Base-by-base conservation (phyloP, 2,888 invertebrate species). In the Diaprepes abbreviatus region DNA sequence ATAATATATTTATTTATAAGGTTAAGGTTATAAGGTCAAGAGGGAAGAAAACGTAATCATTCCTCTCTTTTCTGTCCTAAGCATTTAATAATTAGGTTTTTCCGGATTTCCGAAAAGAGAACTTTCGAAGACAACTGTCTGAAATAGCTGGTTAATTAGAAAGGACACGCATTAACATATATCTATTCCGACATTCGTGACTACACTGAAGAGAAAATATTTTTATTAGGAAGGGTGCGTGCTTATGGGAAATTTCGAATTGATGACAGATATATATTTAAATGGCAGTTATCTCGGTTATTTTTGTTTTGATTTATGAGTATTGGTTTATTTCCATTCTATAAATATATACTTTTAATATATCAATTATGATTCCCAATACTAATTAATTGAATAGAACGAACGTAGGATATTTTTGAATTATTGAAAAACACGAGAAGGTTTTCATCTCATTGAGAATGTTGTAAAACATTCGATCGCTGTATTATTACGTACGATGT, bases 211-310 rank as follows among this genome's bases (percentile, higher is more conserved):
- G 12, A 10, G 55, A 21, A 36, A 55, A 60, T 62, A 62, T 62
- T 62, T 62, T 60, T 62, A 62, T 62, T 62, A 58, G 58, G 40
- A 59, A 9, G 3, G n/a, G 16, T 67, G 55, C 36, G 67, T 67
- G 67, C 55, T 21, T 48, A 60, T 17, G 16, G 33, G 21, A 35
- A 31, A 24, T 45, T 52, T 52, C 10, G 31, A 19, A 66, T 59
- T 66, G 59, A 66, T 59, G 59, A 33, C 31, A 28, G 58, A 40
- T 50, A 59, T 66, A 66, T 52, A 66, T 66, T 40, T 52, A 52
- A 52, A 66, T 66, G 21, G 28, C 10, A 19, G 19, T 45, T 57
- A 40, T 66, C 59, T 52, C 19, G 19, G 48, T 33, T 57, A 54
- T 36, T 57, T 48, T 12, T 35, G 17, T 16, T 14, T 5, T 54